A percentile compares a stretch with the other conserved stretches of the same genome.
phyloP scores from a whole-genome alignment of 2,113 vertebrate genomes.

The Corythornis cristatus region DNA sequence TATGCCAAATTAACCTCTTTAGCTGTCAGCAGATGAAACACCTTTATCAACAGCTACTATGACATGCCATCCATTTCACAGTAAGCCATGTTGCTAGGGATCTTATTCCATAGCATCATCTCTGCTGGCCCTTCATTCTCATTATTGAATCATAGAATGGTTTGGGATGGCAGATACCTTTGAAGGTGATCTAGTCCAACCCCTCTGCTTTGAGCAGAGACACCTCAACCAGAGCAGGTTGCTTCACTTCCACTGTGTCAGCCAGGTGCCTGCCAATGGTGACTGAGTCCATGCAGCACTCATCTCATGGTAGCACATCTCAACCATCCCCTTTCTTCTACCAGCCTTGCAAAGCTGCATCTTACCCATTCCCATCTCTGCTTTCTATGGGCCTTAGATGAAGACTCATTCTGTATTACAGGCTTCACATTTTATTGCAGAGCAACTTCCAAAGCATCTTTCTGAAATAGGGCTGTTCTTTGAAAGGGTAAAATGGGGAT shows the following conservation, averaged over 20 bases:
- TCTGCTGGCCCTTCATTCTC: neutral
- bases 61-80: neutral
- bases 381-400: neutral
- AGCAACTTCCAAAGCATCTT: neutral
- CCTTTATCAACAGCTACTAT: neutral
- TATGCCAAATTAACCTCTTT: neutral
- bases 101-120: neutral
- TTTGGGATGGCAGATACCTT: neutral
- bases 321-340: neutral
- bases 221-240: neutral
- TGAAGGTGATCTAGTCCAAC: neutral
- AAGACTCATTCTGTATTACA: neutral
- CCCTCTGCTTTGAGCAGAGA: neutral
- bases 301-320: neutral
- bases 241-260: accelerated
- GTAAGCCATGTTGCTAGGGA: neutral
- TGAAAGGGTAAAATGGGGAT: neutral
- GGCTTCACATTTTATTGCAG: neutral
- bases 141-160: too few species aligned
- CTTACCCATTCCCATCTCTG: neutral
- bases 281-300: neutral
- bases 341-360: neutral
- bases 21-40: neutral
- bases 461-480: neutral
- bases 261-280: neutral